Evolutionary conservation across 2,797 vertebrate species (phyloP), one percentile per base, ranked within the genome.

Genomic region (Spea hammondii): DNA sequence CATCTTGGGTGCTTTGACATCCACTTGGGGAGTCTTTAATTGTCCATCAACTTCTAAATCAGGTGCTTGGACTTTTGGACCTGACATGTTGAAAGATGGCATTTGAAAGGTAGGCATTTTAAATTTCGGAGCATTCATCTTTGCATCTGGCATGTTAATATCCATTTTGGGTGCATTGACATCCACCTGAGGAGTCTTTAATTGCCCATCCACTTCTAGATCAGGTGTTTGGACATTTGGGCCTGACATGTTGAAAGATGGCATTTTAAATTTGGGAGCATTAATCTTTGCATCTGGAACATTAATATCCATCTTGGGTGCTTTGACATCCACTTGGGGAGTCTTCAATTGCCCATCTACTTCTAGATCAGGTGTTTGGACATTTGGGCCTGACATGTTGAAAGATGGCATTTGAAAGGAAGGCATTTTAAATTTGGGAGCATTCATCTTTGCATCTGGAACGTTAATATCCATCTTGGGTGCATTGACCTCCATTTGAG

Each of bases 231-330:
- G 62, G 64, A 79, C 6, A 5, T 65, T 74, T 54, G 78, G 66
- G 10, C 48, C 60, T 6, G 74, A 70, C 78, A 79, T 79, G 49
- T 79, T 64, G 44, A 79, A 69, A 47, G 71, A 53, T 51, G 78
- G 78, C 0, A 68, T 44, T 62, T 77, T 77, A 32, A 77, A 2
- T 51, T 74, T 57, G 10, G 66, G 47, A n/a, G 51, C 74, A 67
- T 76, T 13, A 55, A 76, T 55, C 4, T 62, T 77, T 32, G 9
- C 8, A 8, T 81, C 70, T 62, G 74, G 64, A 11, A 32, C 64
- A 48, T 81, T 81, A 2, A 81, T 11, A 77, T 82, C 47, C 60
- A 70, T 44, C 4, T 72, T 47, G 14, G 79, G 79, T 54, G 57
- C 13, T 45, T 82, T 77, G 45, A 77, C 44, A 74, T 82, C 70